A percentile compares a stretch with the other conserved stretches of the same genome.
Conservation (phyloP, 2,888 invertebrate genomes). For the Melipona beecheii region DNA sequence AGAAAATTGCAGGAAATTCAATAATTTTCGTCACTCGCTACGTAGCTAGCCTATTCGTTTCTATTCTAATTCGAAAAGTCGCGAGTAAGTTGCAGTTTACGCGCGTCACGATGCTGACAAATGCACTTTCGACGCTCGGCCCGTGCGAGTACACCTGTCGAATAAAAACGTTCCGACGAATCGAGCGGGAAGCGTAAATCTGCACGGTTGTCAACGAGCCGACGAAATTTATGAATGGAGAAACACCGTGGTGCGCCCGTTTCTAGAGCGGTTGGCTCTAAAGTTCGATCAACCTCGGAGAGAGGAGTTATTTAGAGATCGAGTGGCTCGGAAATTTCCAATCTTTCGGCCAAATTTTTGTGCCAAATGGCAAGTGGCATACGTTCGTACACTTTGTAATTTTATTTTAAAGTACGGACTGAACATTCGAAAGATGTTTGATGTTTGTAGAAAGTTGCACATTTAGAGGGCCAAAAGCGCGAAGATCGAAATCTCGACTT, state of each 20-base stretch:
- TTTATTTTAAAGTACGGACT: no score
- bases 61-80: conserved; percentile 1
- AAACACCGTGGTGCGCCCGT: conserved; percentile 2
- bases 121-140: not conserved
- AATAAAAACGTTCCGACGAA: conserved; percentile 35
- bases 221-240: conserved; percentile 31
- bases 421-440: no score
- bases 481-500: no score
- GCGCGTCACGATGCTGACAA: conserved; percentile 1
- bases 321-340: no score
- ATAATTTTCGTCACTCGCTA: not conserved
- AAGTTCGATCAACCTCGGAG: not conserved
- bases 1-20: no score
- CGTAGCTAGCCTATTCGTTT: conserved; percentile 3
- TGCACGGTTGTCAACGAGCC: conserved; percentile 25
- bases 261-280: not conserved
- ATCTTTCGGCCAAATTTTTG: no score
- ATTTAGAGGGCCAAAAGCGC: no score
- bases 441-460: no score
- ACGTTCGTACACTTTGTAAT: no score
- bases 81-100: conserved; percentile 6
- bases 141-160: conserved; percentile 10
- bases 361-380: no score
- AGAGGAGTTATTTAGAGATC: no score
- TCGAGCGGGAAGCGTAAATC: conserved; percentile 37